These are phyloP conservation scores for Fukomys damarensis DNA, from an alignment of 2,113 vertebrate species.

Conservation along the genomic window DNA sequence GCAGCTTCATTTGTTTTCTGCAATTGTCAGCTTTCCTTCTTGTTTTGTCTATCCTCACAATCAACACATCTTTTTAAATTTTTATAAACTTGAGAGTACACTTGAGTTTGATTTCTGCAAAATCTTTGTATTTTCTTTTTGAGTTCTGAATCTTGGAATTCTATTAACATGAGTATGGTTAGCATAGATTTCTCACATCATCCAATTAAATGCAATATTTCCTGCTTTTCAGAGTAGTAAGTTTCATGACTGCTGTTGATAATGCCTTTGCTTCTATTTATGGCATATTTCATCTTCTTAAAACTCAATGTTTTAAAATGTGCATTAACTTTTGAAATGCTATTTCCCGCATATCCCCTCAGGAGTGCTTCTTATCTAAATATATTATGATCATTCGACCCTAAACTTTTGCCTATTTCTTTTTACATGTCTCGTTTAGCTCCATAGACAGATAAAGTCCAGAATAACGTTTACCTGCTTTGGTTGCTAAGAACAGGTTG, in stretches of 20 bases:
- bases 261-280: slow-evolving; percentile 79
- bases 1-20: slow-evolving; percentile 81
- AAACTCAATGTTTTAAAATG: slow-evolving; percentile 71
- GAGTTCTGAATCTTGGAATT: slow-evolving; percentile 64
- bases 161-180: slow-evolving; percentile 68
- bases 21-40: slow-evolving; percentile 70
- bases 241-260: slow-evolving; percentile 80
- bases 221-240: slow-evolving; percentile 57
- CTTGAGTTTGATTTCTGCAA: slow-evolving; percentile 72
- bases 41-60: slow-evolving; percentile 68
- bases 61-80: slow-evolving; percentile 82
- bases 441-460: slow-evolving; percentile 59
- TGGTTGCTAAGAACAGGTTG: slow-evolving; percentile 45
- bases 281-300: slow-evolving; percentile 77
- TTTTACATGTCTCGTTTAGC: slow-evolving; percentile 5
- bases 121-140: slow-evolving; percentile 65
- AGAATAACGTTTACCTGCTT: slow-evolving; percentile 41
- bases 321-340: slow-evolving; percentile 79
- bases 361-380: slow-evolving; percentile 83
- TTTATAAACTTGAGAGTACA: slow-evolving; percentile 77
- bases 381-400: slow-evolving; percentile 79
- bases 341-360: slow-evolving; percentile 72
- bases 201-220: slow-evolving; percentile 81
- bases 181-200: slow-evolving; percentile 71
- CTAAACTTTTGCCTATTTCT: slow-evolving; percentile 68